Conservation (phyloP, 1,140 invertebrate species). For the Phymorhynchus buccinoides region DNA sequence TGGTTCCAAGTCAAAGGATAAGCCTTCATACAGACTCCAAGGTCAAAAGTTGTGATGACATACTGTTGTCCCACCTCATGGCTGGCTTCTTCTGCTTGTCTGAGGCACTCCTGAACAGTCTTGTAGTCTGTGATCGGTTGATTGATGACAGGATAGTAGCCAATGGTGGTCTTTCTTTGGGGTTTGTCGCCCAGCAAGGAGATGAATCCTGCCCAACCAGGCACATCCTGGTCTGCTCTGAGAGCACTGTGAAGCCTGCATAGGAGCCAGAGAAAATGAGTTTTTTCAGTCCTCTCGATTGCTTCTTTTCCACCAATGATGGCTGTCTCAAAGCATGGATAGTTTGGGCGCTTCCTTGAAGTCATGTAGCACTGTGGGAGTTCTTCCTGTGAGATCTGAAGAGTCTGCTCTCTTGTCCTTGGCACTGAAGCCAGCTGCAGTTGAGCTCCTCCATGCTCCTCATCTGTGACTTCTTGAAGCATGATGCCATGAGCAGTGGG, state of each 20-base stretch:
- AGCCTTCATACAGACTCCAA: conserved; percentile 25
- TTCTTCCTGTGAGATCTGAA: background rate
- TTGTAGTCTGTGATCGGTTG: conserved; percentile 50
- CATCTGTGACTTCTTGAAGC: conserved; percentile 31
- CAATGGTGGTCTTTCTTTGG: conserved; percentile 20
- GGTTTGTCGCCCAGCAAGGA: background rate
- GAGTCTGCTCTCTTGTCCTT: background rate
- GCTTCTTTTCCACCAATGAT: background rate
- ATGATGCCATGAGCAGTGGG: conserved; percentile 27
- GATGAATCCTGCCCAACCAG: background rate
- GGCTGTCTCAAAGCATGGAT: background rate
- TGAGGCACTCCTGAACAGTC: conserved; percentile 49
- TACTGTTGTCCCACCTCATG: conserved; percentile 47
- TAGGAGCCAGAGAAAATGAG: background rate
- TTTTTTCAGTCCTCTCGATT: background rate
- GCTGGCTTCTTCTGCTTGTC: conserved; percentile 45
- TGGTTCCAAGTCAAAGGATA: background rate
- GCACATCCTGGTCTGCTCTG: background rate
- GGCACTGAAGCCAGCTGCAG: background rate
- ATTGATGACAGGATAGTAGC: conserved; percentile 41
- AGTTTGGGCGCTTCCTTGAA: background rate
- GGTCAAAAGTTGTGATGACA: conserved; percentile 46
- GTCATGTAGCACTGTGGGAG: background rate
- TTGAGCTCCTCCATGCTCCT: background rate
- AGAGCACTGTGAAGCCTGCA: conserved; percentile 7